Percentiles rank a stretch among this genome's conserved stretches.
Conservation (phyloP, 2,888 invertebrate species). For the Lobophora halterata region DNA sequence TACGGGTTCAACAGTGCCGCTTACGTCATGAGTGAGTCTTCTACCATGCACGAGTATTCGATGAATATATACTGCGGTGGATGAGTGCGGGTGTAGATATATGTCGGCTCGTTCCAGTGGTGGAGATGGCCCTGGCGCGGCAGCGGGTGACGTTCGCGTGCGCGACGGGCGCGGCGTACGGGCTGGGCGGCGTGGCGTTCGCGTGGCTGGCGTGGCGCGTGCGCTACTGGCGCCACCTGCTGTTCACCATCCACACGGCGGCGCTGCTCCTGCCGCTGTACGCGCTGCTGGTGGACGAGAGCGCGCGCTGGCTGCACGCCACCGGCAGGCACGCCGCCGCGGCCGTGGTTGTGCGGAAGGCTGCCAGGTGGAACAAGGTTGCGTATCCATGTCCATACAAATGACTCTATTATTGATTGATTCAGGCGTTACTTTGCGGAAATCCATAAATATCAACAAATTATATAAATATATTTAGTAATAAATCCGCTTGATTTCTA, state of each 20-base stretch:
- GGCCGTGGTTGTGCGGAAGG: constrained; percentile 78
- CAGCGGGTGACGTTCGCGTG: constrained; percentile 65
- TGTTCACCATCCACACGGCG: constrained; percentile 84
- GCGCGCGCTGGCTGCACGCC: constrained; percentile 87
- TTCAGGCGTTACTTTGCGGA: too few relatives aligned
- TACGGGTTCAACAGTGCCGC: constrained; percentile 80
- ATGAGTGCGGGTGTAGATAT: too few relatives aligned
- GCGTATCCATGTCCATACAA: neutral
- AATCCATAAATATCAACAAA: too few relatives aligned
- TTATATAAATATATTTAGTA: too few relatives aligned
- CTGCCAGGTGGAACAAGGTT: constrained; percentile 83
- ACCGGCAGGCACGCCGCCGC: constrained; percentile 80
- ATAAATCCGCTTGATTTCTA: too few relatives aligned
- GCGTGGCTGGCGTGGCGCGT: constrained; percentile 63
- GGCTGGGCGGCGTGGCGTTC: constrained; percentile 79
- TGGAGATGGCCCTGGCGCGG: constrained; percentile 64
- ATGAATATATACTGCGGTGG: too few relatives aligned
- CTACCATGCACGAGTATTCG: neutral
- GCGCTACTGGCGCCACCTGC: constrained; percentile 84
- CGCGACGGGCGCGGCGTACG: constrained; percentile 66
- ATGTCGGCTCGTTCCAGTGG: constrained; percentile 40
- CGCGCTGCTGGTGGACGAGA: constrained; percentile 86
- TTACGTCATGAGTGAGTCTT: constrained; percentile 63
- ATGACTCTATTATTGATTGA: too few relatives aligned
- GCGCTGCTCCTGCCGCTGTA: constrained; percentile 84